A percentile compares a stretch with the other conserved stretches of the same genome.
Conservation (phyloP, 1,140 invertebrate genomes). For the Frieseomelitta varia region DNA sequence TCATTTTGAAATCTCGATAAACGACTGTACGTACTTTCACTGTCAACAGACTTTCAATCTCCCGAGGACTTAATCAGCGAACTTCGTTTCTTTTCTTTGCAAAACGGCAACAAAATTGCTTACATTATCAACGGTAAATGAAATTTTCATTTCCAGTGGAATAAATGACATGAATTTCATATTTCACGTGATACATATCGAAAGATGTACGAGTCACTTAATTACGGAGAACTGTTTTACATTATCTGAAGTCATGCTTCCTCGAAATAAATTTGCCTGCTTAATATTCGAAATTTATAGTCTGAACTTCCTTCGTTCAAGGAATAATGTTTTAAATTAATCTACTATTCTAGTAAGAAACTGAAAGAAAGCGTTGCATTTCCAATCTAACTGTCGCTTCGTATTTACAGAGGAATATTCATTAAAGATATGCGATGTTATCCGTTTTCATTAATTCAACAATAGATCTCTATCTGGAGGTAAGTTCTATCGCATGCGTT, state of each 20-base stretch:
- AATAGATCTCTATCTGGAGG: slow-evolving; percentile 6
- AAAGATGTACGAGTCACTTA: not conserved
- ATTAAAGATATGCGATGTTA: not conserved
- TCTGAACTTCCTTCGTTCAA: not conserved
- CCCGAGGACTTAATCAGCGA: not conserved
- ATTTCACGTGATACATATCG: not conserved
- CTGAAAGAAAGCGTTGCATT: not conserved
- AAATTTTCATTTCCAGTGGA: too few species aligned
- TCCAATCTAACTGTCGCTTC: not conserved
- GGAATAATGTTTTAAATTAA: not conserved
- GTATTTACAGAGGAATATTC: not conserved
- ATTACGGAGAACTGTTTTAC: not conserved
- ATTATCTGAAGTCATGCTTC: not conserved
- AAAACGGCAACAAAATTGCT: too few species aligned
- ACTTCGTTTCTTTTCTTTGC: not conserved
- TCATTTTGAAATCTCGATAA: not conserved
- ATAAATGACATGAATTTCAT: not conserved
- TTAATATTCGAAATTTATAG: not conserved
- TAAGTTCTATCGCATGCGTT: slow-evolving; percentile 30
- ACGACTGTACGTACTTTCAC: not conserved
- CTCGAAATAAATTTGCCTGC: not conserved
- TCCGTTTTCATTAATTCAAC: slow-evolving; percentile 1
- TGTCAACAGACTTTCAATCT: not conserved
- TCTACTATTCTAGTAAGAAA: not conserved
- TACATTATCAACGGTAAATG: too few species aligned